A percentile compares a stretch with the other conserved stretches of the same genome.
Evolutionary conservation across 2,888 invertebrate species (phyloP).

Genomic region (Gibbula magus): DNA sequence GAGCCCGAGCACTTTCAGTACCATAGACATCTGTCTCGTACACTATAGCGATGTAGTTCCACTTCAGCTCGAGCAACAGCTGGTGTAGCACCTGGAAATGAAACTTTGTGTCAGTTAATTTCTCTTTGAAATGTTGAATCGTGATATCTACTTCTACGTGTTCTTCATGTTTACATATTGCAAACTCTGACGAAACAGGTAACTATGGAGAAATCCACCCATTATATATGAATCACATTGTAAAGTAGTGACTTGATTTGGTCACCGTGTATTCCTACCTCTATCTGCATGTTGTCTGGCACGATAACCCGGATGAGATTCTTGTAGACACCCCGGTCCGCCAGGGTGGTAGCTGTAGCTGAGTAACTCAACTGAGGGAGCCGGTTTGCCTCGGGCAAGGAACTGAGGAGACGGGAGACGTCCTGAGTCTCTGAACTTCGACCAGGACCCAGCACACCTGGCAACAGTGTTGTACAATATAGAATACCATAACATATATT

Average conservation of each 20-base stretch:
- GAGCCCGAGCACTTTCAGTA: neutral
- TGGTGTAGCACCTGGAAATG: neutral
- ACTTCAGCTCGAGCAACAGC: conserved; percentile 2
- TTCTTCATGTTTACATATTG: too few relatives aligned
- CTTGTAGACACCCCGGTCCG: conserved; percentile 33
- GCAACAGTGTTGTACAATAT: neutral
- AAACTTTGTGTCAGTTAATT: too few relatives aligned
- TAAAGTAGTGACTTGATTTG: too few relatives aligned
- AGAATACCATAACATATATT: too few relatives aligned
- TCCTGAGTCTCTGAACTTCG: conserved; percentile 28
- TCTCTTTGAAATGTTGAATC: too few relatives aligned
- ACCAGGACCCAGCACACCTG: conserved; percentile 35
- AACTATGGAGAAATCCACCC: too few relatives aligned
- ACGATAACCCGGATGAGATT: conserved; percentile 47
- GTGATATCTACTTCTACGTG: too few relatives aligned
- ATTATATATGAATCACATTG: too few relatives aligned
- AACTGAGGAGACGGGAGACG: conserved; percentile 23
- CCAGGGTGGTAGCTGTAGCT: conserved; percentile 40
- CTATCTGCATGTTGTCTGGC: conserved; percentile 42
- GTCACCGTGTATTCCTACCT: conserved; percentile 30
- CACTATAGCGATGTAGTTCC: conserved; percentile 22
- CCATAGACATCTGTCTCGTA: conserved; percentile 3
- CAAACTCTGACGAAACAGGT: too few relatives aligned
- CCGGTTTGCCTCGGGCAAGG: conserved; percentile 21
- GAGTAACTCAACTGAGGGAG: conserved; percentile 41